Base-by-base conservation (phyloP, 2,888 invertebrate genomes). In the Catocala fraxini region DNA sequence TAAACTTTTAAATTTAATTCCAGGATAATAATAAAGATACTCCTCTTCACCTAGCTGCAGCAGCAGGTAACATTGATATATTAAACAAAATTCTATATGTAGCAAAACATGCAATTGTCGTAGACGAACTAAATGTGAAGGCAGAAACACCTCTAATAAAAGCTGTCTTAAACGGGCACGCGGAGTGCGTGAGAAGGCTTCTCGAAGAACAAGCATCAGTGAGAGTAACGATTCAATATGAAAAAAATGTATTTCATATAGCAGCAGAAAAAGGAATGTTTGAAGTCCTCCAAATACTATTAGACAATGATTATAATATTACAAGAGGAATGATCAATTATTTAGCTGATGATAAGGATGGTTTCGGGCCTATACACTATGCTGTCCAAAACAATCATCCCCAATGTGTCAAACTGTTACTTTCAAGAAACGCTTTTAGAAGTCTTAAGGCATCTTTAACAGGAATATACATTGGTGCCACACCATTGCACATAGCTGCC, bases 271-370 rank as follows among this genome's bases (percentile, higher is more conserved):
- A 86, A 63, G 95, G 95, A 0, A 86, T 91, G 61, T 73, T 85
- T 13, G 89, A 93, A 12, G 92, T 95, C 66, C 88, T 96, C 7
- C 88, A 92, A 71, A 80, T 89, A 39, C 84, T 96, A 43, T 75
- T 96, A 12, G 85, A 87, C 77, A 72, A 89, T 82, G 77, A 93
- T 81, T 71, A 88, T 81, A 62, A 75, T 10, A 59, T 88, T 7
- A 79, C 86, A 0, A 71, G 73, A 63, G 56, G 52, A 6, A 79
- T 86, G 77, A 76, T 88, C 15, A 83, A 88, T 63, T 75, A 92
- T 6, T 47, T 84, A 65, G 81, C 79, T 13, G 64, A 54, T 51
- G 70, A 73, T 10, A 65, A 59, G 56, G 71, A 73, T 57, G 71
- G 71, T 4, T 77, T 69, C 9, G 73, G 75, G 0, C 81, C 81